Evolutionary conservation across 2,797 vertebrate species (phyloP), one percentile per base, ranked within the genome.

Genomic region (Salmo trutta): DNA sequence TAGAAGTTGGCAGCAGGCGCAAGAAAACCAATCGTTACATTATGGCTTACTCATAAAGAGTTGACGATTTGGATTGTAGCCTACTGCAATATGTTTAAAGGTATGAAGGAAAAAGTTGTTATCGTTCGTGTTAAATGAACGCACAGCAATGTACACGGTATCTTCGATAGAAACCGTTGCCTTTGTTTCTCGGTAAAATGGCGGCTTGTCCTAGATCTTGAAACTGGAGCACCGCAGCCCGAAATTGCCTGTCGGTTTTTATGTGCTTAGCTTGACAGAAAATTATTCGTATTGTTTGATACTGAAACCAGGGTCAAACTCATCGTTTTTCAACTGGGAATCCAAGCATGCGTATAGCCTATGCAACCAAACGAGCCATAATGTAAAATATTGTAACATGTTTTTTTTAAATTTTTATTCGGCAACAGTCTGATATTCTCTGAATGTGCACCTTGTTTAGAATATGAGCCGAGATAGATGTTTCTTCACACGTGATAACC

Each of bases 101-200:
- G 89, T 91, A 89, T 82, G 87, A 85, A 47, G 73, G 72, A 27
- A 64, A 21, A 15, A 56, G 33, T 76, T 83, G 36, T 78, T 82
- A 82, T 78, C 77, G 71, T 70, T 69, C 70, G 77, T 81, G 84
- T 88, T 88, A 81, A 89, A 82, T 81, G 74, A 82, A 82, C 79
- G n/a, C 33, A 24, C 21, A 77, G 79, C 62, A 82, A 36, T 70
- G 27, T 75, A 80, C 76, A 68, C 24, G 70, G 78, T 83, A 64
- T 3, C 83, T 85, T 88, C 81, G 67, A 29, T 65, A 33, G 31
- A 33, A 59, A 62, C 19, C 59, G 31, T 76, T 76, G 91, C 83
- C 93, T 94, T 95, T 95, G 92, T 94, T 94, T 92, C 91, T 91
- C 82, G 74, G 88, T 94, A 96, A 96, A 95, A 96, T 96, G 95